These are phyloP conservation scores for Athripsodes cinereus DNA, from an alignment of 2,888 invertebrate species.

Conservation along the genomic window DNA sequence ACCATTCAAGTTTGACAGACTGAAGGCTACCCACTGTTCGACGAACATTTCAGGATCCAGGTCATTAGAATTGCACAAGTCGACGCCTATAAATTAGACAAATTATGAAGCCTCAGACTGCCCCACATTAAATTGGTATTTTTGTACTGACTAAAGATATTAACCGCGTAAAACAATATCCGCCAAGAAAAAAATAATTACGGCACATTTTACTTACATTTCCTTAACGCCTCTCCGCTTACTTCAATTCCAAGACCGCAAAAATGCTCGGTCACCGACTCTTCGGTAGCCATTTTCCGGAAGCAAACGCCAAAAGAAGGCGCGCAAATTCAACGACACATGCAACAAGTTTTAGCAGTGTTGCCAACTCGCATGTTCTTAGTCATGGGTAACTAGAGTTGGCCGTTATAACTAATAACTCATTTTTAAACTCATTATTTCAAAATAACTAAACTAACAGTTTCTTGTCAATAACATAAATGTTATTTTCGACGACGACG, in stretches of 20 bases:
- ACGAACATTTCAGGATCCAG: conserved; percentile 64
- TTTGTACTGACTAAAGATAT: conserved; percentile 24
- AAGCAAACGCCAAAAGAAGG: conserved; percentile 34
- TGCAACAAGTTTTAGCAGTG: conserved; percentile 13
- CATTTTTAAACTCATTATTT: too few relatives aligned
- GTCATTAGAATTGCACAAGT: conserved; percentile 58
- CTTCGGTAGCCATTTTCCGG: conserved; percentile 51
- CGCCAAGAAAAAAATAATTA: background rate
- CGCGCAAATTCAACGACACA: conserved; percentile 35
- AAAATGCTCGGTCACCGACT: conserved; percentile 56
- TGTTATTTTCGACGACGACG: too few relatives aligned
- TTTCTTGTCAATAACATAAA: too few relatives aligned
- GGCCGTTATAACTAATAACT: too few relatives aligned
- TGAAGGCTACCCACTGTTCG: conserved; percentile 75
- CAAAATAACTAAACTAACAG: too few relatives aligned
- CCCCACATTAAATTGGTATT: conserved; percentile 9
- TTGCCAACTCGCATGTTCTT: too few relatives aligned
- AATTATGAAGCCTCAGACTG: conserved; percentile 16
- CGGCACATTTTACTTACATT: conserved; percentile 41
- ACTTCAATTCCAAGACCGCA: conserved; percentile 56
- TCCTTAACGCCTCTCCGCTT: conserved; percentile 47
- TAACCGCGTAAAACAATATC: too few relatives aligned
- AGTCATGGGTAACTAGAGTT: too few relatives aligned
- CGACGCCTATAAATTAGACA: conserved; percentile 44
- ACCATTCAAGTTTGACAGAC: conserved; percentile 57